Percentiles rank a stretch among this genome's conserved stretches.
These are phyloP conservation scores for Petrolisthes cinctipes DNA, from an alignment of 2,888 invertebrate genomes.

Conservation along the genomic window DNA sequence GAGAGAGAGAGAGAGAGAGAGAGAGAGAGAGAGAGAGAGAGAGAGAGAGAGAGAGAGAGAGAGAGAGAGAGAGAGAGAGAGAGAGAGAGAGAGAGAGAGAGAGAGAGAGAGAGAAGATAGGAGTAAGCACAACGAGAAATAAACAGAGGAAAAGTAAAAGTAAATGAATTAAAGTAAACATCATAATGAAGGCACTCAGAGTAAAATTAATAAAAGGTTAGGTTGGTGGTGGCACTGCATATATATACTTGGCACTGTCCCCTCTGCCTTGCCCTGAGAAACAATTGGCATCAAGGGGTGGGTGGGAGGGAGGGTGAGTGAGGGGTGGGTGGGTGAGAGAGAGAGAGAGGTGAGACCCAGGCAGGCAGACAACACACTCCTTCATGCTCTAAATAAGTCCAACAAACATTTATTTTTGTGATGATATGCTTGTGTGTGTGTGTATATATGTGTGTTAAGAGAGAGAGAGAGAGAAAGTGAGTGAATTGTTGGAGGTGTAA, in stretches of 20 bases:
- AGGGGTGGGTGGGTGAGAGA: too few relatives aligned
- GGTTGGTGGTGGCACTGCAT: too few relatives aligned
- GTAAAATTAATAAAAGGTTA: too few relatives aligned
- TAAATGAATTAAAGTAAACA: too few relatives aligned
- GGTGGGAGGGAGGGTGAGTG: too few relatives aligned
- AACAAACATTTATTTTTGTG: background rate
- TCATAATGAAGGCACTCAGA: too few relatives aligned
- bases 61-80: background rate
- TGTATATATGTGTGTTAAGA: background rate
- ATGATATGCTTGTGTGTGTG: background rate
- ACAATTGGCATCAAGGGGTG: slow-evolving; percentile 38
- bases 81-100: slow-evolving; percentile 8
- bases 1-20: slow-evolving; percentile 7
- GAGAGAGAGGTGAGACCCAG: too few relatives aligned
- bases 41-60: slow-evolving; percentile 14
- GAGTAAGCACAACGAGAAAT: too few relatives aligned
- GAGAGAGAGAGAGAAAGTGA: slow-evolving; percentile 12
- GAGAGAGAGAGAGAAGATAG: slow-evolving; percentile 4
- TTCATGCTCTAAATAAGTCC: background rate
- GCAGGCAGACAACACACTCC: background rate
- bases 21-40: background rate
- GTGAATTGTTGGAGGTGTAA: background rate
- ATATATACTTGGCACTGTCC: too few relatives aligned
- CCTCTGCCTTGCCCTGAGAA: slow-evolving; percentile 16
- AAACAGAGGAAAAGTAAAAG: too few relatives aligned